A percentile compares a stretch with the other conserved stretches of the same genome.
phyloP scores from a whole-genome alignment of 2,113 vertebrate genomes.

The Zingel zingel region DNA sequence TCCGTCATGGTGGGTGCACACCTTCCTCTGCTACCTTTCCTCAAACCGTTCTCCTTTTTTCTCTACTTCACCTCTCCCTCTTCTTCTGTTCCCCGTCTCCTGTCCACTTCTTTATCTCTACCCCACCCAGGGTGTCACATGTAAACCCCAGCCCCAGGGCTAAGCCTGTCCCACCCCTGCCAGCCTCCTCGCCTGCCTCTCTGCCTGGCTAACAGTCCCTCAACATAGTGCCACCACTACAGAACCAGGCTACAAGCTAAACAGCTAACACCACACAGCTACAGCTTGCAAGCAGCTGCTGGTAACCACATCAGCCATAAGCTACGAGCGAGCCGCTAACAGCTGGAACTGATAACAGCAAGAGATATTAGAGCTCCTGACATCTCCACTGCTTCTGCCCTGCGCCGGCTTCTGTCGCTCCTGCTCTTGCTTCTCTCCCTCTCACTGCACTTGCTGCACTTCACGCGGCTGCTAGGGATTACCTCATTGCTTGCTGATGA shows the following conservation, averaged over 20 bases:
- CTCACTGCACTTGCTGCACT: constrained; percentile 81
- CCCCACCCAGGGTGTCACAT: constrained; percentile 51
- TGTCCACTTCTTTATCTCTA: constrained; percentile 15
- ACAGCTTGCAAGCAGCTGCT: constrained; percentile 41
- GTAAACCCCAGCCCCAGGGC: constrained; percentile 46
- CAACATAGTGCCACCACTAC: constrained; percentile 74
- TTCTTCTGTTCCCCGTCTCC: constrained; percentile 5
- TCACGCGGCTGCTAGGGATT: constrained; percentile 86
- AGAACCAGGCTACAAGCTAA: constrained; percentile 52
- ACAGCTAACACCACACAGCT: constrained; percentile 40
- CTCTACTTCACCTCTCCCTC: constrained; percentile 27
- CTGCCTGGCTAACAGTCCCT: constrained; percentile 71
- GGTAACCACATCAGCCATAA: constrained; percentile 50
- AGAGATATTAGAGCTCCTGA: constrained; percentile 68
- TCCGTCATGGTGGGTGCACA: constrained; percentile 90
- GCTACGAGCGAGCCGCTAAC: constrained; percentile 49
- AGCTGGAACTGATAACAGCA: constrained; percentile 67
- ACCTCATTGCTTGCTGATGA: constrained; percentile 89
- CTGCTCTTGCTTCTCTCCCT: constrained; percentile 65
- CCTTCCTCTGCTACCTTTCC: constrained; percentile 54
- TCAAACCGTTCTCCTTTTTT: constrained; percentile 28
- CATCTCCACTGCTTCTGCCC: constrained; percentile 72
- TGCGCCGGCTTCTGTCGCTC: constrained; percentile 70
- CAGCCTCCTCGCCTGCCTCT: constrained; percentile 34
- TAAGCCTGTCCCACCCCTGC: constrained; percentile 72